phyloP scores from a whole-genome alignment of 2,888 invertebrate genomes.

The Scelioninae gen. 1 region DNA sequence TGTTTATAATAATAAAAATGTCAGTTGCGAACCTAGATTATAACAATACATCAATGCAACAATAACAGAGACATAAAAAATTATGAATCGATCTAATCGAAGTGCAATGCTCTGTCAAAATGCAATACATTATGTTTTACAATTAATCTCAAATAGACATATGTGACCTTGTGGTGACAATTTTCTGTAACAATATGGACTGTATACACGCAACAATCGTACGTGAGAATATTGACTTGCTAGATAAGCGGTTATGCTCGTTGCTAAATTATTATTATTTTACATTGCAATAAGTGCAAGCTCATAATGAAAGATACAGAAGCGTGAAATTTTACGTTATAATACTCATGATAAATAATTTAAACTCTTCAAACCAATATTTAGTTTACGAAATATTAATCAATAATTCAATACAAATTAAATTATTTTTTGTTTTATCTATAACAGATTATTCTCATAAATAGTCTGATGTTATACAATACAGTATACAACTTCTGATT shows the following conservation, averaged over 20 bases:
- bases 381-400: conserved; percentile 65
- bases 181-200: conserved; percentile 59
- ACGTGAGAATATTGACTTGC: conserved; percentile 73
- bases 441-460: too few relatives aligned
- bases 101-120: conserved; percentile 22
- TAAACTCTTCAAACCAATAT: conserved; percentile 38
- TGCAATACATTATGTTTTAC: conserved; percentile 57
- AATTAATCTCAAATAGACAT: conserved; percentile 62
- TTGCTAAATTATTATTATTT: conserved; percentile 73
- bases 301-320: conserved; percentile 69
- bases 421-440: too few relatives aligned
- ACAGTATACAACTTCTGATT: too few relatives aligned
- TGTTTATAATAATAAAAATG: too few relatives aligned
- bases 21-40: not conserved
- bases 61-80: conserved; percentile 29
- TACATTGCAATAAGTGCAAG: conserved; percentile 67
- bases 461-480: too few relatives aligned
- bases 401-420: too few relatives aligned
- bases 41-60: conserved; percentile 27
- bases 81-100: not conserved
- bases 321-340: conserved; percentile 68
- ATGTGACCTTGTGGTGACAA: conserved; percentile 58
- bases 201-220: conserved; percentile 62
- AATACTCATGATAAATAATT: conserved; percentile 70
- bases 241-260: conserved; percentile 72